Evolutionary conservation across 2,797 vertebrate genomes (phyloP).

Genomic region (Rhynchotus rufescens): DNA sequence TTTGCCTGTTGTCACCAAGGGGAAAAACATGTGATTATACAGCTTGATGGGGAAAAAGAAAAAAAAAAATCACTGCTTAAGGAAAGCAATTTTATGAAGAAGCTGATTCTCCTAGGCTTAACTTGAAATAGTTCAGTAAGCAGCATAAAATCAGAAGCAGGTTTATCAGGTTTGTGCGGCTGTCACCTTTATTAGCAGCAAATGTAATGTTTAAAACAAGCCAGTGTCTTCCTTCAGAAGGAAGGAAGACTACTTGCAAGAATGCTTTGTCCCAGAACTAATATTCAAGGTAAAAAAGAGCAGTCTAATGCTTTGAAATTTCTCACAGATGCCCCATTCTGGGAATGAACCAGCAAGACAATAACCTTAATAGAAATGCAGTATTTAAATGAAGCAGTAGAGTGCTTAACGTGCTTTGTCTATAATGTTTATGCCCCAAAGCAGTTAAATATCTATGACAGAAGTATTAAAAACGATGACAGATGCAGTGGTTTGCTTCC

Average conservation of each 20-base stretch:
- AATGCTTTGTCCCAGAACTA: constrained; percentile 64
- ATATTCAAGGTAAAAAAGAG: constrained; percentile 45
- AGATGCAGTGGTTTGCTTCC: constrained; percentile 59
- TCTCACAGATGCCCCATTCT: constrained; percentile 44
- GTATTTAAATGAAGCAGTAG: constrained; percentile 74
- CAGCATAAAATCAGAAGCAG: constrained; percentile 57
- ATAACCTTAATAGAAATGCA: constrained; percentile 61
- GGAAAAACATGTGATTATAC: constrained; percentile 48
- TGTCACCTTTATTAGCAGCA: constrained; percentile 64
- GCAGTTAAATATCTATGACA: constrained; percentile 73
- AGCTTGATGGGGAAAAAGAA: constrained; percentile 12
- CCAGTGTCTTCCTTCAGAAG: constrained; percentile 48
- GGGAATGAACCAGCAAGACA: constrained; percentile 57
- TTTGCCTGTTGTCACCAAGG: background rate
- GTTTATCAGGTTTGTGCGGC: constrained; percentile 55
- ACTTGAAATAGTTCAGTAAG: constrained; percentile 65
- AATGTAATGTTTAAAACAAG: constrained; percentile 38
- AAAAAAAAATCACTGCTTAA: constrained; percentile 45
- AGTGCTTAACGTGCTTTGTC: constrained; percentile 70
- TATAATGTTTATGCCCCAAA: constrained; percentile 55
- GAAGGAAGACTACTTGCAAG: constrained; percentile 32
- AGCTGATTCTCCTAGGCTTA: constrained; percentile 60
- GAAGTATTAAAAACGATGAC: constrained; percentile 72
- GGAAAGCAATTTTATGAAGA: constrained; percentile 67
- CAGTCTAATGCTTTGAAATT: constrained; percentile 38